These are phyloP conservation scores for Formica selysi DNA, from an alignment of 1,140 invertebrate genomes.

Conservation along the genomic window DNA sequence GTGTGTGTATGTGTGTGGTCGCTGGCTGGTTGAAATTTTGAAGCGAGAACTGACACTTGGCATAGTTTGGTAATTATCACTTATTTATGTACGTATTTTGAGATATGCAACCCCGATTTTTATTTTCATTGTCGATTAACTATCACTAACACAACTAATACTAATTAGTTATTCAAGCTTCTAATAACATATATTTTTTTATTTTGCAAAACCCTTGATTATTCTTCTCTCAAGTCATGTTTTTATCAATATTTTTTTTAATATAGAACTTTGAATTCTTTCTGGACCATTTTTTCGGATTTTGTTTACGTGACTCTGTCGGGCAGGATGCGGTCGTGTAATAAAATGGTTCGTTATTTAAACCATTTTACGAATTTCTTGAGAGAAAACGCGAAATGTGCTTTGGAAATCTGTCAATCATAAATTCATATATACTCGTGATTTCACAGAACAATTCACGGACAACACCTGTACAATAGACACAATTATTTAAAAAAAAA, in stretches of 20 bases:
- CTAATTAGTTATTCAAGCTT: background rate
- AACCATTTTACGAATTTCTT: background rate
- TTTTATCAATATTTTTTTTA: background rate
- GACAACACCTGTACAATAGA: background rate
- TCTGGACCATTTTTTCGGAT: background rate
- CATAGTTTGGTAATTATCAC: slow-evolving; percentile 5
- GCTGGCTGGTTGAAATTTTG: slow-evolving; percentile 3
- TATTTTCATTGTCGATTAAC: background rate
- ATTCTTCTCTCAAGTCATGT: too few relatives aligned
- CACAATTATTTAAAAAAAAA: background rate
- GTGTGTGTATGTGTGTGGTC: background rate
- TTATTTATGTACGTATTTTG: background rate
- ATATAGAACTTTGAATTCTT: slow-evolving; percentile 13
- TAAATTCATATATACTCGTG: background rate
- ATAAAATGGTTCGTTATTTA: background rate
- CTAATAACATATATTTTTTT: background rate
- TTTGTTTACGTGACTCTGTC: background rate
- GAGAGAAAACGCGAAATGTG: background rate
- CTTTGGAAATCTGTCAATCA: background rate
- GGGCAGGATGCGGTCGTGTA: background rate
- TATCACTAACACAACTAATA: background rate
- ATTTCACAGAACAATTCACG: background rate
- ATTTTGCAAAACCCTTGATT: too few relatives aligned
- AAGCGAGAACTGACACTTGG: background rate
- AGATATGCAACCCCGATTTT: background rate